These are phyloP conservation scores for Machimus rusticus DNA, from an alignment of 2,888 invertebrate genomes.

Conservation along the genomic window DNA sequence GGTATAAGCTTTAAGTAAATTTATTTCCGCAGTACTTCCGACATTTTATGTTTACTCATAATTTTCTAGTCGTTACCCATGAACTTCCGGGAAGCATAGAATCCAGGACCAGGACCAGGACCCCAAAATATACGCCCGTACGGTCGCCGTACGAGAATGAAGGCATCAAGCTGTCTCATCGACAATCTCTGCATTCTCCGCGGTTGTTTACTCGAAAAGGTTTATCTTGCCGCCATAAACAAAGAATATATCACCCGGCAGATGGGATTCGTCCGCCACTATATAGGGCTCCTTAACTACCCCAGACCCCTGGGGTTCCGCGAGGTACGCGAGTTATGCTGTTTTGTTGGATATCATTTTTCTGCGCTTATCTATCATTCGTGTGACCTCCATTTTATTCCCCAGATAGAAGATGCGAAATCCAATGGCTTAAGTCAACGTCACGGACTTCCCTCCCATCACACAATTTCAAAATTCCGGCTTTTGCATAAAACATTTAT, in stretches of 20 bases:
- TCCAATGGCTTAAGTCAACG: constrained; percentile 7
- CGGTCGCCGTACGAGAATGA: neutral
- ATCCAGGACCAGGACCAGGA: neutral
- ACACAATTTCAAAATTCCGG: neutral
- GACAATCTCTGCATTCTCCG: neutral
- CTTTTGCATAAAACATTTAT: constrained; percentile 9
- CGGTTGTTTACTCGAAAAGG: constrained; percentile 13
- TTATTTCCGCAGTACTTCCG: constrained; percentile 17
- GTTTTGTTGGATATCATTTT: neutral
- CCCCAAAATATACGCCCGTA: neutral
- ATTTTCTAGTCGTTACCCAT: neutral
- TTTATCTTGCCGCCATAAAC: constrained; percentile 17
- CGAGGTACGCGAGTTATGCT: neutral
- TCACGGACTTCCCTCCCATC: neutral
- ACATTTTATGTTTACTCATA: constrained; percentile 26
- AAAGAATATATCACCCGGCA: constrained; percentile 10
- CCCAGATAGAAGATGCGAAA: neutral
- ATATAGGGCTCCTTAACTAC: neutral
- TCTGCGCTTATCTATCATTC: constrained; percentile 11
- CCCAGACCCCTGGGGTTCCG: neutral
- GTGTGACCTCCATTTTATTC: neutral
- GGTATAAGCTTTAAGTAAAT: neutral
- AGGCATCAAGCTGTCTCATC: constrained; percentile 26
- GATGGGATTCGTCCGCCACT: neutral
- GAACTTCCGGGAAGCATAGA: neutral